Conservation (phyloP, 2,797 vertebrate species). For the Tangara arthus region DNA sequence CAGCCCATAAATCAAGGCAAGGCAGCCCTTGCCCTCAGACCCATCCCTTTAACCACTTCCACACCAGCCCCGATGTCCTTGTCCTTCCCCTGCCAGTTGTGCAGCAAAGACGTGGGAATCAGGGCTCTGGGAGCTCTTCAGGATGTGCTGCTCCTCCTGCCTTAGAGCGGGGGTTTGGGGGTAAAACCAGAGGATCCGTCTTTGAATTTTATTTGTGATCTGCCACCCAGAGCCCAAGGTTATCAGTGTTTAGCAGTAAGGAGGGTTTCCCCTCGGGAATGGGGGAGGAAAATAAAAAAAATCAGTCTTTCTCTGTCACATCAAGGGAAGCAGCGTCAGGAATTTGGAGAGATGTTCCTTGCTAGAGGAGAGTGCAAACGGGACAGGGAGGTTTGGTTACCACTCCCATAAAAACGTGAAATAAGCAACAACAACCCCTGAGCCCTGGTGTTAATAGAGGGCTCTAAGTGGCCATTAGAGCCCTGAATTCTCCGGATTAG, state of each 20-base stretch:
- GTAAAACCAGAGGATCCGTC: neutral
- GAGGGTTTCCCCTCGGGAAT: neutral
- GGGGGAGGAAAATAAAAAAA: rapidly evolving
- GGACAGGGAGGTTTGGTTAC: neutral
- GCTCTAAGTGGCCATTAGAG: neutral
- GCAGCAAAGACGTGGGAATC: neutral
- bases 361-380: neutral
- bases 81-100: neutral
- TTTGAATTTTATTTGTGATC: neutral
- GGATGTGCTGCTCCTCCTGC: too few relatives aligned
- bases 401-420: neutral
- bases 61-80: neutral
- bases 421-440: neutral
- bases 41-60: neutral
- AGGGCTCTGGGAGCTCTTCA: rapidly evolving
- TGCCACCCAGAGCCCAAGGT: neutral
- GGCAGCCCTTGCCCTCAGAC: neutral
- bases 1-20: conserved; percentile 1
- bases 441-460: neutral
- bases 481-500: neutral
- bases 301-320: neutral
- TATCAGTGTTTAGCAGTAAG: rapidly evolving
- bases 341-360: neutral
- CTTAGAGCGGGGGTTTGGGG: rapidly evolving
- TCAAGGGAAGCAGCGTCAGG: neutral